Evolutionary conservation across 2,797 vertebrate genomes (phyloP), one percentile per base, ranked within the genome.

Genomic region (Poeciliopsis infans): DNA sequence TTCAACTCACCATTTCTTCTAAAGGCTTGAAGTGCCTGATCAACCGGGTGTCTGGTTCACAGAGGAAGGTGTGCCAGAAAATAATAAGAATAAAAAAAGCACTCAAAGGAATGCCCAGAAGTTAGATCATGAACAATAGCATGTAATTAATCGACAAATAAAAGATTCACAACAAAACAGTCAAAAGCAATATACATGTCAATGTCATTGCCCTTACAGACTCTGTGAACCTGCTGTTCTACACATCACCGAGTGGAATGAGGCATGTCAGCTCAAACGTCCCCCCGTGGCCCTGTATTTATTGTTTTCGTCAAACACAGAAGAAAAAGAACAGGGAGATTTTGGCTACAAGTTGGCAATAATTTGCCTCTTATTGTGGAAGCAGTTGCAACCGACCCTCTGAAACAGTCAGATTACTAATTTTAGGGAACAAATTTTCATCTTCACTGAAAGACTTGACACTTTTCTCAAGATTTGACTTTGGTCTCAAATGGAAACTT

Each of bases 281-380:
- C 1, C 3, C 23, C 20, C 41, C 64, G 4, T 28, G 1, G 25
- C 18, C 4, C 36, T 28, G 2, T 18, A 4, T 33, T 15, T 61
- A 4, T 41, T 81, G 47, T 76, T 41, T 61, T 46, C 13, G 8
- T 73, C 13, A 57, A 46, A 74, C 64, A 75, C 28, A 53, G 18
- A 73, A 45, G 68, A 28, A 70, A 70, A 70, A 28, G 25, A 70
- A 45, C 68, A 70, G n/a, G n/a, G 45, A 0, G 25, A 68, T 16
- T 70, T 1, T 12, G 46, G 15, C 72, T 13, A 15, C 47, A 15
- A 5, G 16, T 55, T 76, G 59, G 39, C 64, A 53, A 20, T 51
- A 20, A 7, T 2, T 49, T 68, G 5, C 23, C 1, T 1, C 5
- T 33, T 90, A 53, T 83, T 87, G 75, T 87, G 76, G 47, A 86